Percentiles rank a stretch among this genome's conserved stretches.
Evolutionary conservation across 1,140 invertebrate genomes (phyloP).

Genomic region (Drosophila mauritiana): DNA sequence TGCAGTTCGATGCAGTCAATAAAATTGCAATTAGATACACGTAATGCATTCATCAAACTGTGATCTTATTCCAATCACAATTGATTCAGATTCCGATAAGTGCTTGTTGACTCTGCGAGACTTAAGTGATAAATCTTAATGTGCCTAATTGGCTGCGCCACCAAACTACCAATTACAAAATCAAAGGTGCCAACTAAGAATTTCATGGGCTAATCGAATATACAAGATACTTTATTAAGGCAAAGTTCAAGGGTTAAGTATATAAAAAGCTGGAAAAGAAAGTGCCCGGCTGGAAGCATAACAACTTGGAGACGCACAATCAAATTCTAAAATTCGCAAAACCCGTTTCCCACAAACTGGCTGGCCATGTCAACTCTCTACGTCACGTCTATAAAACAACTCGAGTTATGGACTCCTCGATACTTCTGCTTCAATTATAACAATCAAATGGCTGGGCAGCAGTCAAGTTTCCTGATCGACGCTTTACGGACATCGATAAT

Average conservation of each 20-base stretch:
- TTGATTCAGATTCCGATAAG: constrained; percentile 1
- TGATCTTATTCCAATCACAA: constrained; percentile 26
- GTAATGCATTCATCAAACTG: constrained; percentile 10
- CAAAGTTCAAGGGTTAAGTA: neutral
- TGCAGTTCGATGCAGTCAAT: constrained; percentile 3
- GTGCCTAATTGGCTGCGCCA: neutral
- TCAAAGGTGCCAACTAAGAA: neutral
- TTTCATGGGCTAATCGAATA: neutral
- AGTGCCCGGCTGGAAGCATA: neutral
- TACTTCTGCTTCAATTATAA: constrained; percentile 31
- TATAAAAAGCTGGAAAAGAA: constrained; percentile 7
- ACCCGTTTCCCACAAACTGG: constrained; percentile 26
- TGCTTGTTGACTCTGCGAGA: neutral
- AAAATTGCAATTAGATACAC: constrained; percentile 19
- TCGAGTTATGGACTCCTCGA: constrained; percentile 15
- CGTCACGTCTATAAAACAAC: constrained; percentile 13
- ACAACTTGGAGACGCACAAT: neutral
- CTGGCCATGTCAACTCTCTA: neutral
- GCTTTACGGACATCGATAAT: neutral
- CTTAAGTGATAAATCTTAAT: constrained; percentile 10
- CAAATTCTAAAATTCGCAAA: constrained; percentile 1
- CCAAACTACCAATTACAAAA: neutral
- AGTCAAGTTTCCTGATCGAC: constrained; percentile 12
- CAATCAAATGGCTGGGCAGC: neutral
- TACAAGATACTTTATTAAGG: too few species aligned